Evolutionary conservation across 2,888 invertebrate species (phyloP), one percentile per base, ranked within the genome.

Genomic region (Molanna angustata): DNA sequence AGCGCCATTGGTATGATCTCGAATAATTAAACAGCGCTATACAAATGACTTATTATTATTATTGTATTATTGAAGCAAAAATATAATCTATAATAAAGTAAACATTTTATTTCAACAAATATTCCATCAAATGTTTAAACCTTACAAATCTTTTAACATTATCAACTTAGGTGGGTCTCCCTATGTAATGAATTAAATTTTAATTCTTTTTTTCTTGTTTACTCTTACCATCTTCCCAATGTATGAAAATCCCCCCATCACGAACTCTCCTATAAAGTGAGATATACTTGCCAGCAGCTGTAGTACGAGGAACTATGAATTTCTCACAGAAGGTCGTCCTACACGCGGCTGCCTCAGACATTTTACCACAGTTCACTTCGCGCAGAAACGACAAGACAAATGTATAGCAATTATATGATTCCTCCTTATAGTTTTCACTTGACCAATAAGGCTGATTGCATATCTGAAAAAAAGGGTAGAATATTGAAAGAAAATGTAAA

Each of bases 261-360:
- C 77, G 78, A 33, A 93, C 75, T 67, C 86, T 84, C 63, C 91
- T 80, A 68, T 89, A 90, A 27, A 93, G 73, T 1, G 86, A 86
- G 60, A 91, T 88, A 68, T 92, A 94, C 73, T 90, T 91, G 43
- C 90, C 85, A 40, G 90, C 91, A 17, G 88, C 83, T 20, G 87
- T 84, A 27, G 92, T 88, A 64, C 86, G 80, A 2, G 90, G 90
- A 52, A 91, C 82, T 60, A 94, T 88, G 70, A 87, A 88, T 64
- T 84, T 82, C 67, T 87, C 84, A 66, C 92, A 93, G 71, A 93
- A 88, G 19, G 76, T 72, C 53, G 86, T 88, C 60, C 86, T 76
- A 52, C 75, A 83, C 7, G 73, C 72, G 14, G 88, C 86, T 43
- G 84, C 84, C 61, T 82, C 79, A 47, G 86, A 86, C 33, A 90